A percentile compares a stretch with the other conserved stretches of the same genome.
These are phyloP conservation scores for Cossypha niveicapilla DNA, from an alignment of 2,797 vertebrate genomes.

Conservation along the genomic window DNA sequence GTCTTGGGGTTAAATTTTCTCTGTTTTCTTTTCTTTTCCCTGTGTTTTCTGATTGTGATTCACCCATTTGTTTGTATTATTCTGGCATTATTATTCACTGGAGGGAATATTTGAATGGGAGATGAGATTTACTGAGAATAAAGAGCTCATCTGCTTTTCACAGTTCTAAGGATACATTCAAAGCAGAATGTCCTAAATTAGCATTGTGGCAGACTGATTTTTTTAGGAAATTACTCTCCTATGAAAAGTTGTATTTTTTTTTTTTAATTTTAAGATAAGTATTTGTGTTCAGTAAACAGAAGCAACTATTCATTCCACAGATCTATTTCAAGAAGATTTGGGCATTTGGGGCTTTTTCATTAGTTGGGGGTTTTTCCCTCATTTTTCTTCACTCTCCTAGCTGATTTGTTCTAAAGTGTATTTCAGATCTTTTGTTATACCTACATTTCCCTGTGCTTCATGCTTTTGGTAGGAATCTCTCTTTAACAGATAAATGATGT, in stretches of 20 bases:
- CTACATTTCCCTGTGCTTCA: not conserved
- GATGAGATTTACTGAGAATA: not conserved
- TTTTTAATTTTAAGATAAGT: not conserved
- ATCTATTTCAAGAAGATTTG: not conserved
- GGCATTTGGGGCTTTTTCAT: not conserved
- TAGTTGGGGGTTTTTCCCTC: accelerated
- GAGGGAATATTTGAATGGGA: not conserved
- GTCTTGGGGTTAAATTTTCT: not conserved
- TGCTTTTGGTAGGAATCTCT: not conserved
- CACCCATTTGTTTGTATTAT: not conserved
- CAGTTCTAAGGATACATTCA: not conserved
- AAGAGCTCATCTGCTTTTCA: not conserved
- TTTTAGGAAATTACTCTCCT: not conserved
- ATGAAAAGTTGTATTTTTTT: not conserved
- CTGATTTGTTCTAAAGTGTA: not conserved
- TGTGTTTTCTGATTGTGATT: not conserved
- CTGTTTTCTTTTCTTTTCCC: not conserved
- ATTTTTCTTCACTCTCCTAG: not conserved
- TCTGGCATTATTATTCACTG: not conserved
- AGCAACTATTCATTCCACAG: not conserved
- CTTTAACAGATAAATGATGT: not conserved
- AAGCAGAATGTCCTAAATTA: not conserved
- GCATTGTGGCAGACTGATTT: not conserved
- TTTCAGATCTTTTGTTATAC: not conserved
- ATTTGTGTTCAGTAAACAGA: not conserved